Conservation (phyloP, 2,888 invertebrate species). For the Tetragonula carbonaria region DNA sequence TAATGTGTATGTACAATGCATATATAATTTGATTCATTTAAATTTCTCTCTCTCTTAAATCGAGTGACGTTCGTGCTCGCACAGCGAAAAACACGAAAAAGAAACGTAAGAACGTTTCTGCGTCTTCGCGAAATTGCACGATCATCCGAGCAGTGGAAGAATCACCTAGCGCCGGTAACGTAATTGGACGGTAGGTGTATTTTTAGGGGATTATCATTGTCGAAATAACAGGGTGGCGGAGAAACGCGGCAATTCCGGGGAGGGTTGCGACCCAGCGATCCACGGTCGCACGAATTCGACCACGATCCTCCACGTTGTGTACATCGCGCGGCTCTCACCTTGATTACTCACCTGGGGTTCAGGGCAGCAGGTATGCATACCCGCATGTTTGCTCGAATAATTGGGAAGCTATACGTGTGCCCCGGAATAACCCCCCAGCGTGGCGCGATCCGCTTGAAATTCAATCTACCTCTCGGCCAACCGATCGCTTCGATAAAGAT, state of each 20-base stretch:
- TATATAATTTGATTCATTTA: too few relatives aligned
- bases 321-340: slow-evolving; percentile 69
- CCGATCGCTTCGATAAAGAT: slow-evolving; percentile 69
- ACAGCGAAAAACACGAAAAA: not conserved
- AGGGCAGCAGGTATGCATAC: slow-evolving; percentile 70
- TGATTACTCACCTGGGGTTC: slow-evolving; percentile 74
- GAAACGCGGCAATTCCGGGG: slow-evolving; percentile 42
- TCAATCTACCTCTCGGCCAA: slow-evolving; percentile 64
- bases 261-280: slow-evolving; percentile 4
- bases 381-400: slow-evolving; percentile 75
- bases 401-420: slow-evolving; percentile 67
- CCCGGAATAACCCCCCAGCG: slow-evolving; percentile 57
- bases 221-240: slow-evolving; percentile 38
- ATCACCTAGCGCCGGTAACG: not conserved
- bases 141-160: not conserved
- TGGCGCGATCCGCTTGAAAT: slow-evolving; percentile 61
- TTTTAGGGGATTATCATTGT: slow-evolving; percentile 51
- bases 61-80: too few relatives aligned
- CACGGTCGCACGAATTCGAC: slow-evolving; percentile 57
- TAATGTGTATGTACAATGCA: too few relatives aligned
- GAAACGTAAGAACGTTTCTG: not conserved
- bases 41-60: too few relatives aligned
- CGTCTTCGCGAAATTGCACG: slow-evolving; percentile 17
- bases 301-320: slow-evolving; percentile 56
- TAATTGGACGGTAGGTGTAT: not conserved